Base-by-base conservation (phyloP, 2,113 vertebrate species). In the Marmota flaviventris region DNA sequence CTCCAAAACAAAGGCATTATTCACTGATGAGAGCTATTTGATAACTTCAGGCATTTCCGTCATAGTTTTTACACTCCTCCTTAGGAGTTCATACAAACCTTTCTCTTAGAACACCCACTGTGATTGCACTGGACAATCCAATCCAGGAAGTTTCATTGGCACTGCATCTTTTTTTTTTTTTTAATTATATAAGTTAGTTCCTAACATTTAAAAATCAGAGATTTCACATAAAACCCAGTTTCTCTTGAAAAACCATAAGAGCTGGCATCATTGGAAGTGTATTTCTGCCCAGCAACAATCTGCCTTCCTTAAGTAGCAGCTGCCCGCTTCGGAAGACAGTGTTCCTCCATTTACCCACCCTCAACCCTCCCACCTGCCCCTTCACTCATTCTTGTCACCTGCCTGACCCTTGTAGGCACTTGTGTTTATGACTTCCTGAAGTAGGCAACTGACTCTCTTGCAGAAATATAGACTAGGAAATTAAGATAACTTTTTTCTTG, bases 121-220 rank as follows among this genome's bases (percentile, higher is more conserved):
- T 53, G 8, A 2, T 34, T 4, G 0, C 39, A 34, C 48, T 7
- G 45, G 93, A 73, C 53, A 14, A 51, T 53, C 65, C 61, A 58
- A 51, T 20, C 79, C 37, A 53, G 5, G 58, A 58, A 72, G 85
- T 37, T 89, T 65, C 65, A 8, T 4, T 95, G 90, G 65, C 39
- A 37, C 0, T 9, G 89, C 16, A 58, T n/a, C 24, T 8, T 88
- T 67, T 85, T 34, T 67, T 85, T 34, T 85, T 34, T 69, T 25
- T 20, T 5, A 3, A 84, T 78, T 61, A 76, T 86, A 92, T 85
- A 65, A 87, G 90, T 86, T 97, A 88, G 70, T 93, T 87, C 17
- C 87, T 95, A 97, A 91, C 84, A 95, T 96, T 96, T 92, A 92
- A 94, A 97, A 97, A 94, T 92, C 84, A 97, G 58, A 91, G 51